Conservation (phyloP, 2,888 invertebrate species). For the Opisthograptis luteolata region DNA sequence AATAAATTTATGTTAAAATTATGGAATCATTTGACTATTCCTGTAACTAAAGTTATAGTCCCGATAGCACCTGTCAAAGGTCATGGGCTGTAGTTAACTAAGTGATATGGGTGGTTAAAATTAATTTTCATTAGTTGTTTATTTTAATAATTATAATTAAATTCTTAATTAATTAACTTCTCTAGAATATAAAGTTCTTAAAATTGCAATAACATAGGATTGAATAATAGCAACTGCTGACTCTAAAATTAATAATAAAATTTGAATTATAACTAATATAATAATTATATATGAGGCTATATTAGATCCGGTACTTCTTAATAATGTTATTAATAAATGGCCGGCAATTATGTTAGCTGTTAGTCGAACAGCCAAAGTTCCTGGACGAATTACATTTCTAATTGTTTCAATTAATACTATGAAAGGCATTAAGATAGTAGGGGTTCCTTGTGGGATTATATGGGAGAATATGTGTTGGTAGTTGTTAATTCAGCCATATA, state of each 20-base stretch:
- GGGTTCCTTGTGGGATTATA: slow-evolving; percentile 88
- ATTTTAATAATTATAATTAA: not conserved
- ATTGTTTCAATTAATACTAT: slow-evolving; percentile 90
- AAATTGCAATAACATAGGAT: slow-evolving; percentile 87
- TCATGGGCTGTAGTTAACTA: slow-evolving; percentile 88
- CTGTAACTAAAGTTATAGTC: slow-evolving; percentile 82
- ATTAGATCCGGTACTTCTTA: slow-evolving; percentile 68
- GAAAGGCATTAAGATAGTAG: slow-evolving; percentile 86
- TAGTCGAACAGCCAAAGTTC: slow-evolving; percentile 88
- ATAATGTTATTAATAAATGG: slow-evolving; percentile 86
- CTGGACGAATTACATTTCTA: slow-evolving; percentile 88
- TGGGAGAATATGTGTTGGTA: slow-evolving; percentile 87
- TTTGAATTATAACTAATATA: slow-evolving; percentile 74
- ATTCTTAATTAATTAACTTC: slow-evolving; percentile 80
- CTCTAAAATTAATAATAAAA: slow-evolving; percentile 82
- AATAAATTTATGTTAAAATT: slow-evolving; percentile 80
- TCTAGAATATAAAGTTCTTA: slow-evolving; percentile 87
- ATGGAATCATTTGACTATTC: slow-evolving; percentile 86
- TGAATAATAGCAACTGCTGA: slow-evolving; percentile 86
- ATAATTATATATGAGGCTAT: slow-evolving; percentile 54
- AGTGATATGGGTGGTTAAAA: slow-evolving; percentile 86
- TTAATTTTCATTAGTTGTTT: slow-evolving; percentile 67
- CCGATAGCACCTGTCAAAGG: slow-evolving; percentile 85
- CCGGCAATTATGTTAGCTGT: slow-evolving; percentile 92
- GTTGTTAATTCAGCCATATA: slow-evolving; percentile 86